Evolutionary conservation across 2,888 invertebrate species (phyloP).

Genomic region (Caenorhabditis afra): DNA sequence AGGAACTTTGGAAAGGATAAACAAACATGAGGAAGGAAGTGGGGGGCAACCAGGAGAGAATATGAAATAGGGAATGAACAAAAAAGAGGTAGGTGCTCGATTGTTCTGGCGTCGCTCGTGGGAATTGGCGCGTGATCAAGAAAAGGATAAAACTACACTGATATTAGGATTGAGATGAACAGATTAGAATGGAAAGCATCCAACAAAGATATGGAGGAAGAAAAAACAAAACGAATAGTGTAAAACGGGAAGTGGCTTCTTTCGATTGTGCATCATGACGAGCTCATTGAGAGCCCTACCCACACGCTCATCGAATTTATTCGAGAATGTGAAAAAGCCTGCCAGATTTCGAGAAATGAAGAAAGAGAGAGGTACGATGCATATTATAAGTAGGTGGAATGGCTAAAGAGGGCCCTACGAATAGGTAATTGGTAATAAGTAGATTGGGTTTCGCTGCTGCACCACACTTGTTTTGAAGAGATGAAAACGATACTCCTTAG

Average conservation of each 20-base stretch:
- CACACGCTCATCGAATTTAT: neutral
- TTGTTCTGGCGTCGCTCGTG: constrained; percentile 9
- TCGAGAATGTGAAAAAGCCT: too few species aligned
- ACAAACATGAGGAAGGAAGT: constrained; percentile 3
- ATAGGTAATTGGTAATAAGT: constrained; percentile 27
- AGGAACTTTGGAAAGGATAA: neutral
- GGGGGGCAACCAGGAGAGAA: neutral
- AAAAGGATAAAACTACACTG: constrained; percentile 25
- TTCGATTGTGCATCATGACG: constrained; percentile 25
- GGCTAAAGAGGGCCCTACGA: neutral
- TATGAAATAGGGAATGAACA: constrained; percentile 16
- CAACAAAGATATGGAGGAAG: neutral
- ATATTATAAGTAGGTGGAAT: constrained; percentile 4
- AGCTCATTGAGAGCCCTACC: neutral
- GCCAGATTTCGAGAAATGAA: too few species aligned
- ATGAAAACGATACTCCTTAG: constrained; percentile 6
- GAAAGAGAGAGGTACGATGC: too few species aligned
- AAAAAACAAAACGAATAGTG: constrained; percentile 9
- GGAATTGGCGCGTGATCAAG: neutral
- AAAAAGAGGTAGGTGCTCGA: neutral
- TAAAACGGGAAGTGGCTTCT: constrained; percentile 21
- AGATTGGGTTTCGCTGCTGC: constrained; percentile 15
- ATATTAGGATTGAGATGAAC: constrained; percentile 1
- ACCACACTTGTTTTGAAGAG: constrained; percentile 6
- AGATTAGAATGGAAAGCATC: constrained; percentile 13